Conservation (phyloP, 2,113 vertebrate genomes). For the Stigmatopora argus region DNA sequence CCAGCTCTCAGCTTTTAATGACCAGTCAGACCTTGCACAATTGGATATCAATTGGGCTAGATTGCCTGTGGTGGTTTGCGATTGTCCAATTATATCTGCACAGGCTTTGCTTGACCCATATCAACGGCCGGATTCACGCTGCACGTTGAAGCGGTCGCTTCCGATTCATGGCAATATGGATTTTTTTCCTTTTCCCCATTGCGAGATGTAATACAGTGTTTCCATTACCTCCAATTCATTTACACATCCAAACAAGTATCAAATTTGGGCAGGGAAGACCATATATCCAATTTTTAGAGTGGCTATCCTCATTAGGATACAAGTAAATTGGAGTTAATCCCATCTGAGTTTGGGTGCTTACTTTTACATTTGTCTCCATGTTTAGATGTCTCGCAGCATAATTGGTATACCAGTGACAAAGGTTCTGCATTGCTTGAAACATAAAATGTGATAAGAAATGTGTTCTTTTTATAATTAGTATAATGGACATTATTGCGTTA, state of each 20-base stretch:
- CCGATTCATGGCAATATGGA: neutral
- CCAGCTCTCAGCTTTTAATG: slow-evolving; percentile 43
- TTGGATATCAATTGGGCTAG: slow-evolving; percentile 30
- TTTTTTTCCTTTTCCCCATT: neutral
- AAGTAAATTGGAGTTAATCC: neutral
- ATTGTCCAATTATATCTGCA: slow-evolving; percentile 4
- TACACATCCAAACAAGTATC: neutral
- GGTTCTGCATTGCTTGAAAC: too few species aligned
- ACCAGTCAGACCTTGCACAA: slow-evolving; percentile 24
- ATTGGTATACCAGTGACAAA: too few species aligned
- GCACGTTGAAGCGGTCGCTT: neutral
- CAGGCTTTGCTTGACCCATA: slow-evolving; percentile 17
- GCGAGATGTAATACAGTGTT: neutral
- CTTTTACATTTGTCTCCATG: too few species aligned
- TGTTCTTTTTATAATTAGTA: too few species aligned
- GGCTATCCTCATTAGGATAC: neutral
- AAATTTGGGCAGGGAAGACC: neutral
- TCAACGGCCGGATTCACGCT: neutral
- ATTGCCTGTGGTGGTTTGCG: slow-evolving; percentile 24
- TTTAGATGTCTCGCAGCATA: too few species aligned
- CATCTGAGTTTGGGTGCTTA: neutral
- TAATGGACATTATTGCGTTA: too few species aligned
- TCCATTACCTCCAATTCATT: neutral
- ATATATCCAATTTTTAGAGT: neutral
- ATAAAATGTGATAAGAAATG: too few species aligned